Conservation (phyloP, 2,888 invertebrate genomes). For the Eugnorisma glareosa region DNA sequence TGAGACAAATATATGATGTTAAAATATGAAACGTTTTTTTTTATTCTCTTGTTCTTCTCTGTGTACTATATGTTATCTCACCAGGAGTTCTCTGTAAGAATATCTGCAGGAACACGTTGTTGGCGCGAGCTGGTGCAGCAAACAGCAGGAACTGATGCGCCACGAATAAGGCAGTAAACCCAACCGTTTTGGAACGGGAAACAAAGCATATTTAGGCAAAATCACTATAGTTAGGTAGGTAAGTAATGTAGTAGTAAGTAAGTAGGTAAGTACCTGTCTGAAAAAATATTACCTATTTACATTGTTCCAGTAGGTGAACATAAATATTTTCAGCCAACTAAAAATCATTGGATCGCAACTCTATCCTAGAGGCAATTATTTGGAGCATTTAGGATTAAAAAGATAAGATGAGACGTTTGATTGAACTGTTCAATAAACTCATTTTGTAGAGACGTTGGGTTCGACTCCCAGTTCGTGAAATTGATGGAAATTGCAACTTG, state of each 20-base stretch:
- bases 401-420: too few species aligned
- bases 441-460: neutral
- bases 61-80: neutral
- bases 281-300: neutral
- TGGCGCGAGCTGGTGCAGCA: conserved; percentile 99
- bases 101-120: conserved; percentile 98
- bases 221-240: neutral
- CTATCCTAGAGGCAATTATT: neutral
- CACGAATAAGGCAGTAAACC: conserved; percentile 94
- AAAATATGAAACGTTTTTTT: conserved; percentile 54
- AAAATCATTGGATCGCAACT: neutral
- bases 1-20: conserved; percentile 81
- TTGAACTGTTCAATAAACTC: neutral
- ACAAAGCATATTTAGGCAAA: neutral
- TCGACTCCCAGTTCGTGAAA: neutral
- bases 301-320: neutral
- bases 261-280: neutral
- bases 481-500: neutral
- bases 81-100: conserved; percentile 97
- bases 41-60: conserved; percentile 10
- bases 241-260: too few species aligned
- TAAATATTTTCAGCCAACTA: neutral
- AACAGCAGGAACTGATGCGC: conserved; percentile 99
- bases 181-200: neutral
- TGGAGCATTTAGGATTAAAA: neutral